A percentile compares a stretch with the other conserved stretches of the same genome.
phyloP scores from a whole-genome alignment of 1,140 invertebrate genomes.

The Aporrectodea caliginosa region DNA sequence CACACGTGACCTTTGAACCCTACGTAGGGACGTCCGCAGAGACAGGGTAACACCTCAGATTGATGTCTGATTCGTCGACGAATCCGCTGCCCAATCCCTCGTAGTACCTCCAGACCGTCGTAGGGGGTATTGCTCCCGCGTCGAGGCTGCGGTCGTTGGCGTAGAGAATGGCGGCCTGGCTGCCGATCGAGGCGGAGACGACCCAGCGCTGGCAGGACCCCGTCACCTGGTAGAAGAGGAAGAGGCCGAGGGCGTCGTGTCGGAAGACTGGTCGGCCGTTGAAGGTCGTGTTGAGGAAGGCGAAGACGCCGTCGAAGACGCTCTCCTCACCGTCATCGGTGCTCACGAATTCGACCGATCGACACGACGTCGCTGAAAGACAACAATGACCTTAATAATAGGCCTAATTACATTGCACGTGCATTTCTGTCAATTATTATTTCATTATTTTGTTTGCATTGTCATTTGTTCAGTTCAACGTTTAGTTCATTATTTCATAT shows the following conservation, averaged over 20 bases:
- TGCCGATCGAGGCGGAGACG: not conserved
- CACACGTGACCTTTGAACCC: too few species aligned
- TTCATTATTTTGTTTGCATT: too few species aligned
- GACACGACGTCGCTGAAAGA: not conserved
- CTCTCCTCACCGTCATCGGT: not conserved
- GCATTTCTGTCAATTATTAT: not conserved
- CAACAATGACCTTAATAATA: not conserved
- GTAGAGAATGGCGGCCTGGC: not conserved
- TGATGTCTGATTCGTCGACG: too few species aligned
- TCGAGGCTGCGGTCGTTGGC: not conserved
- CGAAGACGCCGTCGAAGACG: not conserved
- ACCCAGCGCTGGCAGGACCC: not conserved
- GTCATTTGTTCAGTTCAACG: not conserved
- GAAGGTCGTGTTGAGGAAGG: not conserved
- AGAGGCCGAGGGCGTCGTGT: not conserved
- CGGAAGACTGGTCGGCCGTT: not conserved
- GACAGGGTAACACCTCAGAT: too few species aligned
- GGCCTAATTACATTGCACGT: not conserved
- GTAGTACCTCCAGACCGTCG: too few species aligned
- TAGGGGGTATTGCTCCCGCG: too few species aligned
- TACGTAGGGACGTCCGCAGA: too few species aligned
- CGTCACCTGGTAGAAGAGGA: not conserved
- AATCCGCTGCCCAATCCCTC: too few species aligned
- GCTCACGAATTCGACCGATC: not conserved
- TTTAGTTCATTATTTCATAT: not conserved